Conservation (phyloP, 1,140 invertebrate genomes). For the Rhopalosiphum padi region DNA sequence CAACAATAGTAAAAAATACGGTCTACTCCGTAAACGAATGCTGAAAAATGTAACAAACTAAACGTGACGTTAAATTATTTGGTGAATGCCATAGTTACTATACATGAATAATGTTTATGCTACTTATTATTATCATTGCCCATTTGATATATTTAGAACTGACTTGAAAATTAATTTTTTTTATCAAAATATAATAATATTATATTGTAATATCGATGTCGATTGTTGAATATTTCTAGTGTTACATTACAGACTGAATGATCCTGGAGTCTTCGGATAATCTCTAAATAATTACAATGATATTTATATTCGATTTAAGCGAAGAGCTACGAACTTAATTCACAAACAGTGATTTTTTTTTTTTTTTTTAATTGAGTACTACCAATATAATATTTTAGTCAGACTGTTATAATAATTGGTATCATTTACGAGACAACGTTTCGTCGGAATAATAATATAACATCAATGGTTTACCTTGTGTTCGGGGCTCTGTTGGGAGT, state of each 20-base stretch:
- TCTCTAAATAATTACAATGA: too few relatives aligned
- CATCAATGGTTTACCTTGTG: conserved; percentile 9
- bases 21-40: neutral
- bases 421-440: too few relatives aligned
- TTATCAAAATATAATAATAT: neutral
- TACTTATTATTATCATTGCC: neutral
- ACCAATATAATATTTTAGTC: too few relatives aligned
- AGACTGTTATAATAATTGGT: too few relatives aligned
- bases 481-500: conserved; percentile 15
- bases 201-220: neutral
- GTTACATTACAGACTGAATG: too few relatives aligned
- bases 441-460: too few relatives aligned
- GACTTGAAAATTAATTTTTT: neutral
- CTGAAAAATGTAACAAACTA: neutral
- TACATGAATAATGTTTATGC: neutral
- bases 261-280: too few relatives aligned
- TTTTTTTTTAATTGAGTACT: too few relatives aligned
- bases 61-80: neutral
- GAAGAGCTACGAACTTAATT: too few relatives aligned
- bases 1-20: neutral
- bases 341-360: too few relatives aligned
- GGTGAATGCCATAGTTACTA: neutral
- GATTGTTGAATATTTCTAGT: neutral
- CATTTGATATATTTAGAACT: neutral
- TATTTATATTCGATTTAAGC: too few relatives aligned